Conservation (phyloP, 2,797 vertebrate genomes). For the Simalia tracyae region DNA sequence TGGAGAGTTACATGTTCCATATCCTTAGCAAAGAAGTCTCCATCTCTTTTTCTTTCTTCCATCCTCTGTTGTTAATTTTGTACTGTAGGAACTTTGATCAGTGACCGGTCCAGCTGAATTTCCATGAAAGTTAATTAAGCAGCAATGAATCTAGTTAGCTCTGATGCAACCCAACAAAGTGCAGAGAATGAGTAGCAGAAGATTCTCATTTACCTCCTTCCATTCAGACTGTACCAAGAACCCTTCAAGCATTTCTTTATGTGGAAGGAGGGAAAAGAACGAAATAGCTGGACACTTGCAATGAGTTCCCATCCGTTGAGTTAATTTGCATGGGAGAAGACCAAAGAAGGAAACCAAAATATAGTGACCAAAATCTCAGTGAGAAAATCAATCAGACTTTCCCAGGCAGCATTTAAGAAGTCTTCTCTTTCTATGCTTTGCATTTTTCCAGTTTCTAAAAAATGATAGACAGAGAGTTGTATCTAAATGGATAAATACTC, state of each 20-base stretch:
- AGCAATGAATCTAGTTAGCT: neutral
- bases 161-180: neutral
- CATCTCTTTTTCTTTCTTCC: too few species aligned
- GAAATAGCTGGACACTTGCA: neutral
- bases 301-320: conserved; percentile 39
- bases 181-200: neutral
- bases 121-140: neutral
- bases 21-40: too few species aligned
- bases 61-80: neutral
- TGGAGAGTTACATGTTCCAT: too few species aligned
- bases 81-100: neutral
- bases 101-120: neutral
- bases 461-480: neutral
- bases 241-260: conserved; percentile 48
- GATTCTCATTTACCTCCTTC: neutral
- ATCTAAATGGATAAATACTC: neutral
- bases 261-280: neutral
- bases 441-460: neutral
- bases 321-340: conserved; percentile 26
- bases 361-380: neutral
- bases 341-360: neutral
- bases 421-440: neutral
- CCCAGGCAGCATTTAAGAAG: neutral
- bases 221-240: conserved; percentile 22
- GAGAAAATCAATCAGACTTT: neutral